phyloP scores from a whole-genome alignment of 2,888 invertebrate species.

The Diachrysia chrysitis region DNA sequence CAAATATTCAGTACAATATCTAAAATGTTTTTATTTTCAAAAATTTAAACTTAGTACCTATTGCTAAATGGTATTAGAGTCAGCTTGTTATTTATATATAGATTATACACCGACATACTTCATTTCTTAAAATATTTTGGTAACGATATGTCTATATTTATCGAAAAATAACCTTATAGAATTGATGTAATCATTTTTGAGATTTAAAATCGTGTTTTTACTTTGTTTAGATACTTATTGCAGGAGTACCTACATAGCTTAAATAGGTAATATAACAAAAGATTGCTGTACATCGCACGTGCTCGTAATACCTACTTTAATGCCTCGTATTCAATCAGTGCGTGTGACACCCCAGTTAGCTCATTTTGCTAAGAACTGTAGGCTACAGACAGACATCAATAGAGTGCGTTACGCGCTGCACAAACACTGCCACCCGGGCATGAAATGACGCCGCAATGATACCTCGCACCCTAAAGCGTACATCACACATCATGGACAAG shows the following conservation, averaged over 20 bases:
- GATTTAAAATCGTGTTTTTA: too few species aligned
- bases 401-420: slow-evolving; percentile 61
- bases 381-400: slow-evolving; percentile 37
- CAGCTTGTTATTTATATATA: too few species aligned
- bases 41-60: too few species aligned
- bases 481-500: slow-evolving; percentile 56
- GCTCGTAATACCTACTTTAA: background rate
- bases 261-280: background rate
- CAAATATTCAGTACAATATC: too few species aligned
- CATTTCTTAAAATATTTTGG: too few species aligned
- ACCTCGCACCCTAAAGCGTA: slow-evolving; percentile 67
- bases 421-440: slow-evolving; percentile 77
- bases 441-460: slow-evolving; percentile 77
- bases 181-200: too few species aligned
- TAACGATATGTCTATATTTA: too few species aligned
- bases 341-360: slow-evolving; percentile 25
- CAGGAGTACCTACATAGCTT: background rate
- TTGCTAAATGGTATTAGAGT: too few species aligned
- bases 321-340: slow-evolving; percentile 11
- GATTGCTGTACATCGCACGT: background rate
- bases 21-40: too few species aligned
- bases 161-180: too few species aligned
- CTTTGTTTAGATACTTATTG: too few species aligned
- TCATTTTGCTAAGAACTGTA: slow-evolving; percentile 26
- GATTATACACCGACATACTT: too few species aligned